phyloP scores from a whole-genome alignment of 2,797 vertebrate species.

The Pyrocephalus nanus region DNA sequence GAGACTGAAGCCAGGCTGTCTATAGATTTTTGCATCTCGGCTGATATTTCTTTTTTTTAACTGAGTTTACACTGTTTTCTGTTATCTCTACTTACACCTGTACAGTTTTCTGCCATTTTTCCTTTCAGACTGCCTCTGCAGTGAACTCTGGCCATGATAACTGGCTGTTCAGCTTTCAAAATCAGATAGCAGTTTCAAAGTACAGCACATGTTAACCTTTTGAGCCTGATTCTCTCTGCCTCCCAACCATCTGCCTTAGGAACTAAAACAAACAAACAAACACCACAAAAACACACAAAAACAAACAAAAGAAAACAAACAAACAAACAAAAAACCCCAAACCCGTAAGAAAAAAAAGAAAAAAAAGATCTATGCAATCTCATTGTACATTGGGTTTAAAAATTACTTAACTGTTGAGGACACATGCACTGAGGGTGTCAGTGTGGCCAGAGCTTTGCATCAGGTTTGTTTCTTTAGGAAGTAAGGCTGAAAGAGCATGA shows the following conservation, averaged over 20 bases:
- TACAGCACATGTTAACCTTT: not conserved
- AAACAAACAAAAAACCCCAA: not conserved
- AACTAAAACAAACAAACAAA: not conserved
- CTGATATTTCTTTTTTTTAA: not conserved
- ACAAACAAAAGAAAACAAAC: not conserved
- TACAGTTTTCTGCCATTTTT: not conserved
- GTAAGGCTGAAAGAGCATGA: not conserved
- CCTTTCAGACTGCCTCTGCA: not conserved
- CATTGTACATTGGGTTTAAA: not conserved
- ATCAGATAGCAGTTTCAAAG: not conserved
- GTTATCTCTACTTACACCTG: not conserved
- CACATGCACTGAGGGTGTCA: not conserved
- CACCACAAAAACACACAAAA: too few relatives aligned
- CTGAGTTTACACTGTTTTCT: not conserved
- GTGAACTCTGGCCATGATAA: not conserved
- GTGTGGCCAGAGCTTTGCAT: not conserved
- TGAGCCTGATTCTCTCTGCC: not conserved
- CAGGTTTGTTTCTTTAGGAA: not conserved
- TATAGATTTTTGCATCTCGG: not conserved
- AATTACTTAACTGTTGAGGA: not conserved
- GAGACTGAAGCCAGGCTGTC: not conserved
- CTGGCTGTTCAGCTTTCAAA: not conserved
- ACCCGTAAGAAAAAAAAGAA: not conserved
- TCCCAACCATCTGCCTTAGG: not conserved
- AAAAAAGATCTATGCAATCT: not conserved